phyloP scores from a whole-genome alignment of 2,113 vertebrate genomes.

The Otus sunia region DNA sequence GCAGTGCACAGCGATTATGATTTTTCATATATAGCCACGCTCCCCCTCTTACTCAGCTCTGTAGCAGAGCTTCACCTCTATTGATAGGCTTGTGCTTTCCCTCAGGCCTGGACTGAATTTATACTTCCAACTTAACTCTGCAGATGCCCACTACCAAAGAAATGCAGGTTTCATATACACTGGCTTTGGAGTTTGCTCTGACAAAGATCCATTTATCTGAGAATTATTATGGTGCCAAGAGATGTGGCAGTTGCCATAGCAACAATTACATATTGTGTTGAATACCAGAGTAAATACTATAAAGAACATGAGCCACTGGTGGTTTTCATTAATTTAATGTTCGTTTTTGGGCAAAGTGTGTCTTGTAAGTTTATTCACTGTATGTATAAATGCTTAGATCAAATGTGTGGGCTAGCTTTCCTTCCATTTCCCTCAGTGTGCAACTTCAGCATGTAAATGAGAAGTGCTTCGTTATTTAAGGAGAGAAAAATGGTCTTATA shows the following conservation, averaged over 20 bases:
- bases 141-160: neutral
- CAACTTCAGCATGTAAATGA: slow-evolving; percentile 57
- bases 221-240: slow-evolving; percentile 41
- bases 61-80: neutral
- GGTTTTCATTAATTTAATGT: slow-evolving; percentile 23
- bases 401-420: slow-evolving; percentile 23
- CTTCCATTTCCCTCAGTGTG: neutral
- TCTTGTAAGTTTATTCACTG: slow-evolving; percentile 35
- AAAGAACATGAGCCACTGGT: slow-evolving; percentile 18
- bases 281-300: slow-evolving; percentile 43
- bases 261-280: slow-evolving; percentile 46
- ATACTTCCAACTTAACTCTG: neutral
- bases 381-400: neutral
- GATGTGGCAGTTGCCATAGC: slow-evolving; percentile 24
- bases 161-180: neutral
- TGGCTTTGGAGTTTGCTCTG: slow-evolving; percentile 2
- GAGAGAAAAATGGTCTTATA: slow-evolving; percentile 63
- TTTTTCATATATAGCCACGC: accelerated
- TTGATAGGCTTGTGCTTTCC: neutral
- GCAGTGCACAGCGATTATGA: neutral
- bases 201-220: slow-evolving; percentile 42
- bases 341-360: neutral
- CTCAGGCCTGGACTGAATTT: neutral
- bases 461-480: slow-evolving; percentile 57
- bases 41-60: neutral